phyloP scores from a whole-genome alignment of 2,113 vertebrate genomes.

The Tautogolabrus adspersus region DNA sequence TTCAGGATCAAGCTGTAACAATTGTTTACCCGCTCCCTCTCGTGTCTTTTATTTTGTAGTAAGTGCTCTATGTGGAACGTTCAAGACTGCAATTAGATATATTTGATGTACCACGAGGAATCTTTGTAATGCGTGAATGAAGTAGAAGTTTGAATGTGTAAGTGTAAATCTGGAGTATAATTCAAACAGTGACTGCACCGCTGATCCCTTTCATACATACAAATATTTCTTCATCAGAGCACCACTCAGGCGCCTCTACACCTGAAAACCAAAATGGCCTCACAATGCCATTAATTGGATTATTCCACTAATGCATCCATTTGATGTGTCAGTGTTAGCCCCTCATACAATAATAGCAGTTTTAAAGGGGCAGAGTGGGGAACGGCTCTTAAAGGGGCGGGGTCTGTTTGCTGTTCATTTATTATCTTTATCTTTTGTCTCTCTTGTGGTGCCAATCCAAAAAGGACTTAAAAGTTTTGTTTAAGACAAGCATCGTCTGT shows the following conservation, averaged over 20 bases:
- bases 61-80: neutral
- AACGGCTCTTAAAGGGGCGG: conserved; percentile 10
- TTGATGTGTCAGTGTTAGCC: conserved; percentile 35
- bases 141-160: conserved; percentile 4
- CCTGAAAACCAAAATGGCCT: conserved; percentile 27
- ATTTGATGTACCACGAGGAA: neutral
- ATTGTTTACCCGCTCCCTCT: neutral
- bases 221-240: conserved; percentile 40
- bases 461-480: neutral
- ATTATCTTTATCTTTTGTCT: conserved; percentile 20
- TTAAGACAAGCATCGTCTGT: no score
- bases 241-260: conserved; percentile 40
- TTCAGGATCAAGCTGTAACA: no score
- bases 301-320: conserved; percentile 57
- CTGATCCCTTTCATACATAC: conserved; percentile 47
- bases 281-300: conserved; percentile 49
- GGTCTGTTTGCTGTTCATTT: conserved; percentile 38
- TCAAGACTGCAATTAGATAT: conserved; percentile 7
- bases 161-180: conserved; percentile 31
- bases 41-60: neutral
- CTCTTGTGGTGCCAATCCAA: neutral
- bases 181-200: conserved; percentile 29
- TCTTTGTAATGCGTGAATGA: conserved; percentile 12
- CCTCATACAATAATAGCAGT: conserved; percentile 28
- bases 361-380: conserved; percentile 16